A percentile compares a stretch with the other conserved stretches of the same genome.
Conservation (phyloP, 2,113 vertebrate genomes). For the Porphyrio hochstetteri region DNA sequence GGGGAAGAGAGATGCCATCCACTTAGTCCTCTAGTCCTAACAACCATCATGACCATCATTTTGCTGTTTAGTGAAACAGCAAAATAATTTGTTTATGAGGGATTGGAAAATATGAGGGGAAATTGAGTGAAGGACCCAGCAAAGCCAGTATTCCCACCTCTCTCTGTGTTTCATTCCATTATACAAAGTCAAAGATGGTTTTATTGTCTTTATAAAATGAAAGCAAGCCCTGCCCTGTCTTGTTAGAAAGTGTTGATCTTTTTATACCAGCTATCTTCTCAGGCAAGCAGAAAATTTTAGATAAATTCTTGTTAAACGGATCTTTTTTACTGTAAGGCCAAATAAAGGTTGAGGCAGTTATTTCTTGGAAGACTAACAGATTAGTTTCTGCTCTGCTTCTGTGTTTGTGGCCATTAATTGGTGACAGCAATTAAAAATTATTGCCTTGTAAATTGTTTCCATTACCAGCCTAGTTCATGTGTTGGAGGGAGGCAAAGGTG, state of each 20-base stretch:
- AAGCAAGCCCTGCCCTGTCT: background rate
- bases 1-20: background rate
- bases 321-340: background rate
- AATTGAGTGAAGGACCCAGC: background rate
- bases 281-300: background rate
- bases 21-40: background rate
- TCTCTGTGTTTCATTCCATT: background rate
- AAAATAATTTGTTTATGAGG: background rate
- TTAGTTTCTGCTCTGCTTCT: background rate
- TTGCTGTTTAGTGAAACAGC: background rate
- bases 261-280: background rate
- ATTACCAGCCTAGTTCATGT: background rate
- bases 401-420: background rate
- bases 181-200: background rate
- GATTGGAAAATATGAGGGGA: background rate
- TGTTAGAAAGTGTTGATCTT: background rate
- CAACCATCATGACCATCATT: background rate
- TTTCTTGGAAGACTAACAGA: background rate
- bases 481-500: background rate
- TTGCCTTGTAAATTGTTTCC: background rate
- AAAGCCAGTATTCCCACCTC: background rate
- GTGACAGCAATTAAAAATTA: background rate
- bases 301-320: background rate
- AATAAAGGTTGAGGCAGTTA: background rate
- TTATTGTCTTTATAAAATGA: background rate